Base-by-base conservation (phyloP, 2,797 vertebrate genomes). In the Chromis chromis region DNA sequence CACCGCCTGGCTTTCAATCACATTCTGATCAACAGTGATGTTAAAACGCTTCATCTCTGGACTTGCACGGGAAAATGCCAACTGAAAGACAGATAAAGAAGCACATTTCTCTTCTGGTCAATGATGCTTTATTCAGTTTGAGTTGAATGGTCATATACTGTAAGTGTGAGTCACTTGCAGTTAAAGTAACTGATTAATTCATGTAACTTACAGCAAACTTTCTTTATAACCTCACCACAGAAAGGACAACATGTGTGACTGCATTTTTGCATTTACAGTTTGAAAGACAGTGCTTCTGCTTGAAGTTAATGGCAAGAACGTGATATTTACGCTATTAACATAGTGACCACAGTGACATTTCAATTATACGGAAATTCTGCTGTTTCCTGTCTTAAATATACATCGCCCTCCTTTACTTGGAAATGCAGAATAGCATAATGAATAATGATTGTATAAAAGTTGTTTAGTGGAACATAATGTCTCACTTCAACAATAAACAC, bases 1-100 rank as follows among this genome's bases (percentile, higher is more conserved):
- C 63, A 91, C 82, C 0, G 91, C 90, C 82, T 94, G 92, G 79
- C 90, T 93, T 69, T 93, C 92, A 4, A 80, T 69, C 52, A 93
- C 82, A 36, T 93, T 93, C 81, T 93, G 89, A 62, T 90, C 82
- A 17, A 85, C 25, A 0, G 39, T 5, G 2, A 0, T 4, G 0
- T 1, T 0, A 21, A 93, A 87, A 24, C 1, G 7, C 48, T 36
- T 31, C 93, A 94, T 93, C 52, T 93, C 81, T n/a, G 88, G 33
- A 10, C 19, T 19, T 16, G 82, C 89, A 13, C 49, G 2, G 9
- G 84, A 81, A 81, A 76, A 90, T 0, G 65, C 77, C 81, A 94
- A 75, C 92, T 94, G 58, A n/a, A 14, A 19, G n/a, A 60, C 9
- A 44, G 1, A 42, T 13, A 55, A 13, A 63, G 14, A 63, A 63